These are phyloP conservation scores for Phrynosoma platyrhinos DNA, from an alignment of 2,113 vertebrate species.

Conservation along the genomic window DNA sequence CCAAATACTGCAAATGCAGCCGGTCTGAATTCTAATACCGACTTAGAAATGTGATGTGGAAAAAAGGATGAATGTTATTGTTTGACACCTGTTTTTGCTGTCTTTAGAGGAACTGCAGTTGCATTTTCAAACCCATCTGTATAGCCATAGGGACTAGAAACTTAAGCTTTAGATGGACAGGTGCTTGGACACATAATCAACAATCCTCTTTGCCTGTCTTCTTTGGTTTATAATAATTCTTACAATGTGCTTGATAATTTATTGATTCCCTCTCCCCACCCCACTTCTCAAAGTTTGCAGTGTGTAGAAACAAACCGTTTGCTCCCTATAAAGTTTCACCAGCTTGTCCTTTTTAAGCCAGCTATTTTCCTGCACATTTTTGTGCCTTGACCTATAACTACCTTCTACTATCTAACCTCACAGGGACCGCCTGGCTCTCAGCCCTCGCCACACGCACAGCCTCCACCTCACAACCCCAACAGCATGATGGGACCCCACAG, in stretches of 20 bases:
- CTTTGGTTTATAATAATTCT: constrained; percentile 26
- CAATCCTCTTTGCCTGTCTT: not conserved
- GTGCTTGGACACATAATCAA: not conserved
- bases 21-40: not conserved
- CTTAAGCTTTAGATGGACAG: not conserved
- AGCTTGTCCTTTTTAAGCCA: constrained; percentile 75
- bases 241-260: constrained; percentile 60
- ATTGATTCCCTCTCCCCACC: constrained; percentile 53
- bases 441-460: constrained; percentile 98
- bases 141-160: not conserved
- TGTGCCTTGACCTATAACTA: constrained; percentile 81
- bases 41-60: not conserved
- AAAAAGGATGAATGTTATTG: not conserved
- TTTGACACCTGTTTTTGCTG: not conserved
- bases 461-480: constrained; percentile 99
- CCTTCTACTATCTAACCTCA: constrained; percentile 87
- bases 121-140: not conserved
- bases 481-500: constrained; percentile 99
- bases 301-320: not conserved
- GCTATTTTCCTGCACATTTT: constrained; percentile 76
- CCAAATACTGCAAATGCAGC: not conserved
- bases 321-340: constrained; percentile 62
- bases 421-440: constrained; percentile 99
- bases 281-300: constrained; percentile 48
- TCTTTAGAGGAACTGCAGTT: not conserved